Evolutionary conservation across 2,797 vertebrate species (phyloP), one percentile per base, ranked within the genome.

Genomic region (Poecilia wingei): DNA sequence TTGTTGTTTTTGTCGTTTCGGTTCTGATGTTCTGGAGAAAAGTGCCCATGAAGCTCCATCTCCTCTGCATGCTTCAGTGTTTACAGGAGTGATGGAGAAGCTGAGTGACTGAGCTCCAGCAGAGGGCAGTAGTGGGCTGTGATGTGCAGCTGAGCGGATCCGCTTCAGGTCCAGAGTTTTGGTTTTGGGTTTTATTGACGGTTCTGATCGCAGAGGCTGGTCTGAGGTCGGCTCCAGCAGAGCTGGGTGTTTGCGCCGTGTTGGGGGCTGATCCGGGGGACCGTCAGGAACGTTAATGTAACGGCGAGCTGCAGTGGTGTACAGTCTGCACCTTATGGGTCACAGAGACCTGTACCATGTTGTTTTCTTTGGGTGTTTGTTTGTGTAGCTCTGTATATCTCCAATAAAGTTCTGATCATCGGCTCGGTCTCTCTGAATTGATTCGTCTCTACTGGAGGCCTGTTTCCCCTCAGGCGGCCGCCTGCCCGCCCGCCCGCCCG

Each of bases 321-420:
- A 95, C 95, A 93, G 95, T 95, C 96, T 96, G 97, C 97, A 97
- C 97, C 97, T 97, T 97, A 97, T 94, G 95, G 96, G 96, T 97
- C 97, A 97, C 96, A 94, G 94, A 96, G 95, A 96, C 96, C 95
- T 97, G 96, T 95, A 93, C 73, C 75, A 31, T 64, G 41, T n/a
- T 79, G 77, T 74, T 84, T 83, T 88, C 91, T 59, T 55, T 79
- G 75, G 36, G 73, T 75, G 87, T 78, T 64, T 75, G 86, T 82
- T 76, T 72, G 87, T 90, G 97, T 99, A 99, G 97, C 96, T 93
- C 91, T 96, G 95, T 97, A 96, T 97, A 97, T 97, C 96, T 96
- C 95, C 96, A 99, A 98, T 99, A 99, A 99, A 99, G 94, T 97
- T 96, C 97, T 96, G 97, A 93, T 96, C 92, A 90, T 94, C 92